Evolutionary conservation across 1,140 invertebrate genomes (phyloP), one percentile per base, ranked within the genome.

Genomic region (Luehdorfia chinensis): DNA sequence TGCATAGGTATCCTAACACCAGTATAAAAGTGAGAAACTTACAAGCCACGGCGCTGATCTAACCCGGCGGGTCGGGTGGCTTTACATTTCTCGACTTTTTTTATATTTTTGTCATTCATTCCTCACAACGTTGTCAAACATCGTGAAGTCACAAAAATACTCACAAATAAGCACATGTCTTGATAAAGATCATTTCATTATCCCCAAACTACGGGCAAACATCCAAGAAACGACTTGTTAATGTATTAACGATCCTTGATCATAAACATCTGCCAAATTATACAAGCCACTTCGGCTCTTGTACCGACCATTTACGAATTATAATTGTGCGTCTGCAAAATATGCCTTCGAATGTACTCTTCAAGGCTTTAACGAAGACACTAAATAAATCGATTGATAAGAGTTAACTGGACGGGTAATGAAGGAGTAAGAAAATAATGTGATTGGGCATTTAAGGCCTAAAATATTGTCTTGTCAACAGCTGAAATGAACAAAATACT

Each of bases 321-420:
- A 1, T 1, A 23, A 21, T 2, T 0, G n/a, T n/a, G n/a, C n/a
- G n/a, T n/a, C n/a, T n/a, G n/a, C n/a, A n/a, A n/a, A n/a, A n/a
- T n/a, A n/a, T n/a, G n/a, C n/a, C n/a, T n/a, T n/a, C n/a, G n/a
- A n/a, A n/a, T 43, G 18, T 9, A 34, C 15, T 28, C 11, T 41
- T 41, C 13, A 28, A 43, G 11, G 14, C 23, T 43, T 43, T 43
- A 30, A 43, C 25, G 39, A 43, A 43, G 39, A 28, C 25, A 43
- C 39, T 30, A 43, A 43, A 43, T 43, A 43, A 43, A 43, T 43
- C 39, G 39, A 43, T 43, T 30, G 39, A 30, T 43, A 43, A 11
- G 4, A 43, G 8, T 43, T 43, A 43, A 43, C 23, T 28, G 39
- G 14, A 43, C 39, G 15, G 28, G 39, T 43, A 43, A 43, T 43